A percentile compares a stretch with the other conserved stretches of the same genome.
Evolutionary conservation across 2,113 vertebrate species (phyloP).

Genomic region (Pelecanus crispus): DNA sequence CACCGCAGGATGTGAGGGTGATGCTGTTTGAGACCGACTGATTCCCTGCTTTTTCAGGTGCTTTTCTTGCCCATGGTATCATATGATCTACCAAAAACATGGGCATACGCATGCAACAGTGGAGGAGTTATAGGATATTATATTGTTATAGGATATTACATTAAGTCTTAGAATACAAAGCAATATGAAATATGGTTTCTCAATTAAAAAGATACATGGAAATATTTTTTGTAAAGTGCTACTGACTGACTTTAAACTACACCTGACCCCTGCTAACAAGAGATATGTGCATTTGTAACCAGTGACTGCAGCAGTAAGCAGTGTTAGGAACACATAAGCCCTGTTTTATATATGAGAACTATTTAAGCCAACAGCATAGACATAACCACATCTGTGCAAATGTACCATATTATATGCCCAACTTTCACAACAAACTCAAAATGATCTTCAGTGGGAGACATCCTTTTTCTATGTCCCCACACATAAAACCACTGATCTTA

Average conservation of each 20-base stretch:
- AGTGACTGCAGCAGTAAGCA: not conserved
- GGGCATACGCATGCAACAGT: fast-evolving
- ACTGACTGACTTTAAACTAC: not conserved
- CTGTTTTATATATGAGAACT: not conserved
- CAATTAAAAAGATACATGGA: not conserved
- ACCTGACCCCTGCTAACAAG: not conserved
- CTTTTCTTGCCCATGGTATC: not conserved
- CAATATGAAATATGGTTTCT: not conserved
- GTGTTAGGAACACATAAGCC: not conserved
- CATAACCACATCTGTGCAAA: not conserved
- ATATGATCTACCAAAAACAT: not conserved
- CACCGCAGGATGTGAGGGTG: not conserved
- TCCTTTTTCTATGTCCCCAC: not conserved
- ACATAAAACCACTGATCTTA: not conserved
- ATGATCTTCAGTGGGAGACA: not conserved
- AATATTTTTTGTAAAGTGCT: not conserved
- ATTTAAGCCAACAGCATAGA: not conserved
- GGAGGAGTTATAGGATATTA: not conserved
- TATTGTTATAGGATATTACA: not conserved
- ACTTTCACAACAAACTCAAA: not conserved
- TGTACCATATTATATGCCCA: not conserved
- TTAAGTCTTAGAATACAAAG: not conserved
- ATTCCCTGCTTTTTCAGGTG: not conserved
- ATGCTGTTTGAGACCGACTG: not conserved
- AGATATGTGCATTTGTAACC: not conserved